These are phyloP conservation scores for Labeo calbasu DNA, from an alignment of 2,797 vertebrate genomes.

Conservation along the genomic window DNA sequence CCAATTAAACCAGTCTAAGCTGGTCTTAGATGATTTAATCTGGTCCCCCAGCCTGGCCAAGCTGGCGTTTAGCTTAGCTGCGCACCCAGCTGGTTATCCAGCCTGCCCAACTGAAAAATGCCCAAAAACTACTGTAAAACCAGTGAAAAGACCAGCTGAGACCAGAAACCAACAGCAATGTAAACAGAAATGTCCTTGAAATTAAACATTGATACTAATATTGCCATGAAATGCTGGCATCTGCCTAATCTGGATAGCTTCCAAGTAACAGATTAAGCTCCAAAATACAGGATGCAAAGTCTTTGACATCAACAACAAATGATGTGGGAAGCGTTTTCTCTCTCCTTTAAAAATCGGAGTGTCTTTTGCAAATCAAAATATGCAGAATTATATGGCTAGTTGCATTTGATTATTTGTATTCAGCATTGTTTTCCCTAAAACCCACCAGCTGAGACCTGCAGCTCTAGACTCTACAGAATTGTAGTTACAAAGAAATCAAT, in stretches of 20 bases:
- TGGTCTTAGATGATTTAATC: neutral
- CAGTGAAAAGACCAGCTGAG: neutral
- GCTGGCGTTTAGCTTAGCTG: no score
- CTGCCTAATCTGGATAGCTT: neutral
- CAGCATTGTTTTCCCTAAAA: slow-evolving; percentile 12
- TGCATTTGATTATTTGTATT: slow-evolving; percentile 3
- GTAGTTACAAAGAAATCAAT: slow-evolving; percentile 31
- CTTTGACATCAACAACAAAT: slow-evolving; percentile 14
- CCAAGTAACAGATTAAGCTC: slow-evolving; percentile 29
- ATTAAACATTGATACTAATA: slow-evolving; percentile 18
- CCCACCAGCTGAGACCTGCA: neutral
- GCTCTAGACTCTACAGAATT: slow-evolving; percentile 19
- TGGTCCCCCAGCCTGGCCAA: neutral
- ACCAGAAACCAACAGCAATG: neutral
- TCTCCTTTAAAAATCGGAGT: neutral
- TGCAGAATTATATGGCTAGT: neutral
- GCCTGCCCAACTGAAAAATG: neutral
- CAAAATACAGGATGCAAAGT: neutral
- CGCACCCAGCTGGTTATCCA: neutral
- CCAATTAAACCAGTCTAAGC: neutral
- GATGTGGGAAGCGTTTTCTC: neutral
- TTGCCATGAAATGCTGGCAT: slow-evolving; percentile 33
- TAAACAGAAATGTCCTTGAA: slow-evolving; percentile 24
- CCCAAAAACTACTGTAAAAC: neutral
- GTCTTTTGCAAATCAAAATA: slow-evolving; percentile 7